These are phyloP conservation scores for Mastigias papua DNA, from an alignment of 30 jellyfish, hydroid and myxozoan genomes.

Conservation along the genomic window DNA sequence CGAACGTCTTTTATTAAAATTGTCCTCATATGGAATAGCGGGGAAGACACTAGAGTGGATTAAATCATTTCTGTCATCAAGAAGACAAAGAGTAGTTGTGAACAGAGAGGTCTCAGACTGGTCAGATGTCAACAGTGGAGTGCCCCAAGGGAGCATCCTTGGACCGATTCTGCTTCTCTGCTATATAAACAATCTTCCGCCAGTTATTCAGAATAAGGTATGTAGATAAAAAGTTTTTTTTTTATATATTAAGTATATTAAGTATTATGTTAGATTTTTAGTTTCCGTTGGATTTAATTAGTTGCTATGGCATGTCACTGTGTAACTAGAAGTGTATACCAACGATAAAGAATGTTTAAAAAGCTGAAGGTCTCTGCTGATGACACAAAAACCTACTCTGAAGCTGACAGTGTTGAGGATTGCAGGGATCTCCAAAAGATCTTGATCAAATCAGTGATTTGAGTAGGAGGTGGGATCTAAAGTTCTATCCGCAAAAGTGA, in stretches of 20 bases:
- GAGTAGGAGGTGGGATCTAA: constrained; percentile 41
- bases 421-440: constrained; percentile 34
- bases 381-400: constrained; percentile 56
- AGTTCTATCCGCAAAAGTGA: constrained; percentile 50
- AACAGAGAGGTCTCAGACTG: constrained; percentile 52
- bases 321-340: no score
- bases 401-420: constrained; percentile 34
- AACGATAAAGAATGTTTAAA: no score
- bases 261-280: no score
- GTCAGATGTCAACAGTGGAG: constrained; percentile 54
- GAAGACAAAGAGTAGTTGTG: constrained; percentile 54
- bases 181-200: constrained; percentile 46
- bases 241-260: no score
- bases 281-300: no score
- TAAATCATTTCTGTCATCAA: constrained; percentile 50
- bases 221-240: no score
- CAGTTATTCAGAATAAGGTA: constrained; percentile 46
- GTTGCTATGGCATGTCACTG: no score
- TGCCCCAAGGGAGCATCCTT: constrained; percentile 68
- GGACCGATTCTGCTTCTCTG: constrained; percentile 60
- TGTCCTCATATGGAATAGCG: constrained; percentile 51
- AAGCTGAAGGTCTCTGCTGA: constrained; percentile 46
- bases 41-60: constrained; percentile 58
- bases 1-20: constrained; percentile 33
- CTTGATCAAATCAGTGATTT: constrained; percentile 52